A percentile compares a stretch with the other conserved stretches of the same genome.
phyloP scores from a whole-genome alignment of 2,888 invertebrate genomes.

The Tinea trinotella region DNA sequence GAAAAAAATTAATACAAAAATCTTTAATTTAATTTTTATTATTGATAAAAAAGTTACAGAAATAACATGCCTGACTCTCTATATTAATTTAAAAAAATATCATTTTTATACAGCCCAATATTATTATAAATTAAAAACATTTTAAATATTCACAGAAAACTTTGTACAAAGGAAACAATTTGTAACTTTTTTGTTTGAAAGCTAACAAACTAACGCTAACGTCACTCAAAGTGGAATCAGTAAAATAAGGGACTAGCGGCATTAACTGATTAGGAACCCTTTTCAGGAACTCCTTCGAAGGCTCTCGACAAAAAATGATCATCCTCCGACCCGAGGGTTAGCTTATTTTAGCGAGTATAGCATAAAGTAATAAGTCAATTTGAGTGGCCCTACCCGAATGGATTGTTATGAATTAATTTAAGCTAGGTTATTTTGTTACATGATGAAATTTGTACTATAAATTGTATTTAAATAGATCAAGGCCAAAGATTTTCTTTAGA shows the following conservation, averaged over 20 bases:
- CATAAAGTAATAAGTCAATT: conserved; percentile 15
- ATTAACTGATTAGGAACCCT: conserved; percentile 21
- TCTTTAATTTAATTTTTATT: too few species aligned
- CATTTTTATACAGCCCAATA: too few species aligned
- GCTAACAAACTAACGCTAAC: not conserved
- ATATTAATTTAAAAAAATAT: too few species aligned
- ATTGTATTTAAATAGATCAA: too few species aligned
- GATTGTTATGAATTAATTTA: not conserved
- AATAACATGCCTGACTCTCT: too few species aligned
- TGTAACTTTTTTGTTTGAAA: conserved; percentile 10
- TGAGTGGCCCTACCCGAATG: not conserved
- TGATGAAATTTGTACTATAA: too few species aligned
- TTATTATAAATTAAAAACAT: too few species aligned
- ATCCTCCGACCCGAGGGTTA: conserved; percentile 13
- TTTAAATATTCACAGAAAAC: not conserved
- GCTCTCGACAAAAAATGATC: conserved; percentile 13
- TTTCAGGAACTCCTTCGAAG: conserved; percentile 14
- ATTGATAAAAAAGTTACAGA: too few species aligned
- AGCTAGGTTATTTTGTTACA: too few species aligned
- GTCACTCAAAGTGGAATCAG: conserved; percentile 17
- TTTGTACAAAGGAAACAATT: not conserved
- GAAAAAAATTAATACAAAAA: too few species aligned
- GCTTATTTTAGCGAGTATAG: conserved; percentile 12
- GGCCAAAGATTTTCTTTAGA: too few species aligned
- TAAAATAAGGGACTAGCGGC: conserved; percentile 18